Evolutionary conservation across 2,797 vertebrate species (phyloP).

Genomic region (Manis pentadactyla): DNA sequence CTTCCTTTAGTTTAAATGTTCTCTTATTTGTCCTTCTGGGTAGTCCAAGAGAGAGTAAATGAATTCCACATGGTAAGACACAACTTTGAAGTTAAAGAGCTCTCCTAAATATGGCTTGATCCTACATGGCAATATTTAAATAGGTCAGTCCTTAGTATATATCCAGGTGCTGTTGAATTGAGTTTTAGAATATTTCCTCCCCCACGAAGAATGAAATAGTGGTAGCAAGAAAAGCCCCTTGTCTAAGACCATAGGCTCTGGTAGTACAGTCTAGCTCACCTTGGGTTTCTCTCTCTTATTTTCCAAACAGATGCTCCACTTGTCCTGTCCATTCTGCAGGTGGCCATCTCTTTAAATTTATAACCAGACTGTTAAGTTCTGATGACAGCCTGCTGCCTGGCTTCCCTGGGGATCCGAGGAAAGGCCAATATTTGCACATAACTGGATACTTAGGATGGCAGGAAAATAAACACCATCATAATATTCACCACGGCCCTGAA

Average conservation of each 20-base stretch:
- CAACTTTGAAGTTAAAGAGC: not conserved
- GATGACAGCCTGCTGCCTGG: constrained; percentile 2
- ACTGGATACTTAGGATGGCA: constrained; percentile 16
- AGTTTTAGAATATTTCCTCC: not conserved
- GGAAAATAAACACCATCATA: constrained; percentile 36
- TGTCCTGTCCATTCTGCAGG: not conserved
- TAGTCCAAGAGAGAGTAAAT: not conserved
- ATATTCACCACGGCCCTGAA: not conserved
- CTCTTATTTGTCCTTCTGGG: not conserved
- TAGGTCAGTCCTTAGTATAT: not conserved
- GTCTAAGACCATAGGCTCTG: not conserved
- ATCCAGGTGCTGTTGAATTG: not conserved
- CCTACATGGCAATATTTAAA: not conserved
- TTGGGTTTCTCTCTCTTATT: not conserved
- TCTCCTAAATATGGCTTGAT: not conserved
- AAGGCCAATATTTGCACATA: constrained; percentile 64
- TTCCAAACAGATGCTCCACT: not conserved
- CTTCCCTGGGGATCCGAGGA: not conserved
- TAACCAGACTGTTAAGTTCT: constrained; percentile 7
- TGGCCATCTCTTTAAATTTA: constrained; percentile 21
- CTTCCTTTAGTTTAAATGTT: not conserved
- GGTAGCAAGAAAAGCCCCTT: not conserved
- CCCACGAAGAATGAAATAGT: not conserved
- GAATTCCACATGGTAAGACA: not conserved
- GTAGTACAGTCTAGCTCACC: not conserved